Conservation (phyloP, 1,140 invertebrate species). For the Zophobas morio region DNA sequence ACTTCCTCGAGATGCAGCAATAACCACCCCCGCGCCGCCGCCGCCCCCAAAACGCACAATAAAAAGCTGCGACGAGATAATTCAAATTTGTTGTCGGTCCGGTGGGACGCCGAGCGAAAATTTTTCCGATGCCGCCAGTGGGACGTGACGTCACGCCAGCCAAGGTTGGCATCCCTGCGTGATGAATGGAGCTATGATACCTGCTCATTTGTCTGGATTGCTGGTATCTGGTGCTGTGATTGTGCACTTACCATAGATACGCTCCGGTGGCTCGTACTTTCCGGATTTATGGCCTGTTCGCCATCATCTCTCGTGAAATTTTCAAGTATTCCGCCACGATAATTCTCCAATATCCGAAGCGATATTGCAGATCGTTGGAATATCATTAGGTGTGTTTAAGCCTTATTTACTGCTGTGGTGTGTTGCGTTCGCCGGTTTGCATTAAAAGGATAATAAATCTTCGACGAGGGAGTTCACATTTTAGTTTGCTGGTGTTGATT, state of each 20-base stretch:
- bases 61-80: constrained; percentile 35
- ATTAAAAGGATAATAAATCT: constrained; percentile 16
- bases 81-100: constrained; percentile 33
- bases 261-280: constrained; percentile 44
- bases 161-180: constrained; percentile 20
- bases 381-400: constrained; percentile 42
- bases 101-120: constrained; percentile 13
- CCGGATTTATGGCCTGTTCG: constrained; percentile 33
- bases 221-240: constrained; percentile 54
- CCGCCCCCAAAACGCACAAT: neutral
- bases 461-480: neutral
- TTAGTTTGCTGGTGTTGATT: too few relatives aligned
- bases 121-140: constrained; percentile 20
- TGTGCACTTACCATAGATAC: constrained; percentile 55
- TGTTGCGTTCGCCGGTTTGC: constrained; percentile 8
- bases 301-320: constrained; percentile 40
- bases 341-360: constrained; percentile 34
- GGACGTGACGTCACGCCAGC: constrained; percentile 14
- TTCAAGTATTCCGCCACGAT: constrained; percentile 32
- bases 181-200: constrained; percentile 53
- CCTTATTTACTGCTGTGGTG: constrained; percentile 34
- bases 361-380: constrained; percentile 42
- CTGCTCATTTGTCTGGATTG: constrained; percentile 57
- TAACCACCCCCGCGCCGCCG: neutral
- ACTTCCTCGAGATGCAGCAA: neutral